Evolutionary conservation across 23 tunicate species (phyloP).

Genomic region (Styela clava): DNA sequence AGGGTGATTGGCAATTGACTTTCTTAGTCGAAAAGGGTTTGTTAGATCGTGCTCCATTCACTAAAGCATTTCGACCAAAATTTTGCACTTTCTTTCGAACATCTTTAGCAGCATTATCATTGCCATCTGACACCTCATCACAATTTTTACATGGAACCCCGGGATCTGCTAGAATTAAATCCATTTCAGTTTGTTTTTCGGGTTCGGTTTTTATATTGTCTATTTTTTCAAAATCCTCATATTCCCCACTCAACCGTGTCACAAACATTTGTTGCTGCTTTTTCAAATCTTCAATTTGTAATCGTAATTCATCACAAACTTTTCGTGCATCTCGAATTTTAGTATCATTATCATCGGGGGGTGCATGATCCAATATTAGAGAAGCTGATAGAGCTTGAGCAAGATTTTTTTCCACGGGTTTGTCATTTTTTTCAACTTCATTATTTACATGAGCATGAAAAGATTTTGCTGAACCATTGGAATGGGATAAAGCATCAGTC

Average conservation of each 20-base stretch:
- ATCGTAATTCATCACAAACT: slow-evolving; percentile 59
- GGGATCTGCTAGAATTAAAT: background rate
- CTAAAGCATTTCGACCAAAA: background rate
- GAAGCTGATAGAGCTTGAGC: background rate
- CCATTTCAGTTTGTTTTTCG: background rate
- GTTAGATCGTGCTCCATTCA: background rate
- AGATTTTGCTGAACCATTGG: background rate
- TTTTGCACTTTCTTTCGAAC: background rate
- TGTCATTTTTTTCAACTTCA: background rate
- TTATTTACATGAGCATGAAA: background rate
- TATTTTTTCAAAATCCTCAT: background rate
- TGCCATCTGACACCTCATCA: background rate
- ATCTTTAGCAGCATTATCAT: background rate
- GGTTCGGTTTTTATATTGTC: background rate
- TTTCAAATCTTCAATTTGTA: slow-evolving; percentile 55
- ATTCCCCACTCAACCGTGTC: slow-evolving; percentile 6
- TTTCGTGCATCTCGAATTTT: slow-evolving; percentile 44
- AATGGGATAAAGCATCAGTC: background rate
- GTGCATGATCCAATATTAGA: background rate
- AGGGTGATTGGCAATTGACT: background rate
- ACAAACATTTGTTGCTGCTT: slow-evolving; percentile 50
- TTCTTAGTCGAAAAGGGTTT: background rate
- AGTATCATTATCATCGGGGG: slow-evolving; percentile 1
- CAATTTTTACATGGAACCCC: background rate
- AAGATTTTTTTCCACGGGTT: background rate